These are phyloP conservation scores for Limnephilus lunatus DNA, from an alignment of 2,888 invertebrate species.

Conservation along the genomic window DNA sequence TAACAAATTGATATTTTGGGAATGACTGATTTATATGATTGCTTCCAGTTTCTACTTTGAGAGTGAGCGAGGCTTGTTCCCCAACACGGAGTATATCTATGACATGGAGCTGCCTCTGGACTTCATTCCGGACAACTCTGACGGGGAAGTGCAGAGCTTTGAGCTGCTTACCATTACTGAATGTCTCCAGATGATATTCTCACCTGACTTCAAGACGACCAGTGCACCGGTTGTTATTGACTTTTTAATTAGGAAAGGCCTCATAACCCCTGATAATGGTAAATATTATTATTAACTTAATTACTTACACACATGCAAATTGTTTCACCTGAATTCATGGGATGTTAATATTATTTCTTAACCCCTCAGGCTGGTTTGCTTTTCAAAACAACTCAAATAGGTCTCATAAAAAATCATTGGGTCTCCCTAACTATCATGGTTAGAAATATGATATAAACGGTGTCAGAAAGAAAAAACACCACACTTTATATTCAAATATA, in stretches of 20 bases:
- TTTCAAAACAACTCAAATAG: too few relatives aligned
- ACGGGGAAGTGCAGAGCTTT: slow-evolving; percentile 96
- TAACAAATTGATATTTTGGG: neutral
- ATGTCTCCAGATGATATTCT: slow-evolving; percentile 88
- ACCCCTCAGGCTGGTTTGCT: too few relatives aligned
- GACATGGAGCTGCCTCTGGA: slow-evolving; percentile 94
- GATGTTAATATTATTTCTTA: neutral
- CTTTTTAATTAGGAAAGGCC: slow-evolving; percentile 94
- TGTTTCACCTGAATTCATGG: neutral
- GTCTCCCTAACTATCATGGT: too few relatives aligned
- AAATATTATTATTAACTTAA: slow-evolving; percentile 67
- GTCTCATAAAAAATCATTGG: too few relatives aligned
- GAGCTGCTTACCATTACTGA: slow-evolving; percentile 90
- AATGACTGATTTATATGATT: neutral
- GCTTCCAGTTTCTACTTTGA: slow-evolving; percentile 90
- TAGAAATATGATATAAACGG: too few relatives aligned
- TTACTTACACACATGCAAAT: neutral
- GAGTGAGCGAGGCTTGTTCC: slow-evolving; percentile 94
- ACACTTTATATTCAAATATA: too few relatives aligned
- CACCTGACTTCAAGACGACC: slow-evolving; percentile 94
- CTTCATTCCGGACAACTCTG: slow-evolving; percentile 94
- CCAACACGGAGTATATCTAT: slow-evolving; percentile 96
- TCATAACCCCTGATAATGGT: slow-evolving; percentile 94
- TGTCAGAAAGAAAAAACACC: too few relatives aligned
- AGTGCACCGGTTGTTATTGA: slow-evolving; percentile 94